Base-by-base conservation (phyloP, 2,113 vertebrate genomes). In the Maccullochella peelii region DNA sequence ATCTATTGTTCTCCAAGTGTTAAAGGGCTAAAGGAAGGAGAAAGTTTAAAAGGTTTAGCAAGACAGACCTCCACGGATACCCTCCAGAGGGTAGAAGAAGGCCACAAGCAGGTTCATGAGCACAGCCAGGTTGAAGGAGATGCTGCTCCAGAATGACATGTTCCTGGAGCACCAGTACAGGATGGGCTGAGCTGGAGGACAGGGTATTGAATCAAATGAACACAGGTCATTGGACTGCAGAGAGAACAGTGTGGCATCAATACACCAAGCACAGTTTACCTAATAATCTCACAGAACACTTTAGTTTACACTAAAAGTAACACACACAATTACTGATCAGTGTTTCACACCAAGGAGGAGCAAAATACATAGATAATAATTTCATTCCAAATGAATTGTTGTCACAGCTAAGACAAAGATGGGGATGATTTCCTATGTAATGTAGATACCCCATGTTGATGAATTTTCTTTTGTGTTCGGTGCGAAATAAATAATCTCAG, bases 81-180 rank as follows among this genome's bases (percentile, higher is more conserved):
- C 97, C 90, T 97, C 96, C 86, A 99, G 96, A 0, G 98, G 98
- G 86, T 99, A 99, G 95, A 99, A 99, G 93, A 99, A 99, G 1
- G 98, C 98, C 86, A 99, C 98, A 0, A 99, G 96, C 88, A 99
- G 95, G 91, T 99, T 99, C 97, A 99, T 99, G 69, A 99, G 97
- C 54, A 99, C 98, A 2, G 98, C 98, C 93, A 99, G 95, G 95
- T 99, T 99, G 79, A 99, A 99, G 49, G 98, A 99, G 80, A 99
- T 98, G 90, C 97, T 99, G 95, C 98, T 98, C 98, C 98, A 99
- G 94, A 99, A 97, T 15, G 98, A 98, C 98, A 99, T 99, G 96
- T 99, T 99, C 78, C 98, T 95, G 85, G 98, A 98, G 77, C 98
- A 99, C 98, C 98, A 99, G 92, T 99, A 99, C 0, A 99, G 94